These are phyloP conservation scores for Cepaea hortensis DNA, from an alignment of 2,888 invertebrate genomes.

Conservation along the genomic window DNA sequence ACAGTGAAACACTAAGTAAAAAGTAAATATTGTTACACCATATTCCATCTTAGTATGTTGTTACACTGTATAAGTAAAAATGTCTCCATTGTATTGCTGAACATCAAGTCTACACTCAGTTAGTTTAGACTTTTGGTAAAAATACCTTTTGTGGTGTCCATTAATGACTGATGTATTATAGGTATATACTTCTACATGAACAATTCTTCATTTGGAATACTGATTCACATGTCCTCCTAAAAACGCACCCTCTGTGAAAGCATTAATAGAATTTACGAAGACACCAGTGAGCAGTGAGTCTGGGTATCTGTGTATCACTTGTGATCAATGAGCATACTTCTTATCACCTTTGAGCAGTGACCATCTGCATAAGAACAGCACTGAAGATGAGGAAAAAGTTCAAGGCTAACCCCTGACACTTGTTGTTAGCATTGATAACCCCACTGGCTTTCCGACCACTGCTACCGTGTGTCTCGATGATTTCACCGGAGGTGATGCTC, in stretches of 20 bases:
- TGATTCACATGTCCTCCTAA: not conserved
- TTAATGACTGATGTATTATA: not conserved
- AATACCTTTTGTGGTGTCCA: not conserved
- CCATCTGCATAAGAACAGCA: conserved; percentile 3
- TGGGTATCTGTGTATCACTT: conserved; percentile 3
- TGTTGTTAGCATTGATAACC: conserved; percentile 35
- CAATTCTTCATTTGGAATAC: not conserved
- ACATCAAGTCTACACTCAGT: too few species aligned
- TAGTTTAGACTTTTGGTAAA: too few species aligned
- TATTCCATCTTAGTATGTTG: too few species aligned
- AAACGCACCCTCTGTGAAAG: not conserved
- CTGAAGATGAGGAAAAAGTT: not conserved
- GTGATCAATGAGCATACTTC: not conserved
- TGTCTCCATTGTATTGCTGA: too few species aligned
- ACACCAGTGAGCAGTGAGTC: conserved; percentile 6
- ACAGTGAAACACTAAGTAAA: too few species aligned
- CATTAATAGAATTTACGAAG: not conserved
- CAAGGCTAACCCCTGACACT: not conserved
- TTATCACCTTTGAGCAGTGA: conserved; percentile 25
- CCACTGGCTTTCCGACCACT: conserved; percentile 18
- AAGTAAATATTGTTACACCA: too few species aligned
- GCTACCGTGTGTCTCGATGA: conserved; percentile 35
- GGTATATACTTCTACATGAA: not conserved
- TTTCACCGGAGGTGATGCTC: conserved; percentile 17
- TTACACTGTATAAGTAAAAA: too few species aligned